Percentiles rank a stretch among this genome's conserved stretches.
These are phyloP conservation scores for Mus spicilegus DNA, from an alignment of 2,113 vertebrate species.

Conservation along the genomic window DNA sequence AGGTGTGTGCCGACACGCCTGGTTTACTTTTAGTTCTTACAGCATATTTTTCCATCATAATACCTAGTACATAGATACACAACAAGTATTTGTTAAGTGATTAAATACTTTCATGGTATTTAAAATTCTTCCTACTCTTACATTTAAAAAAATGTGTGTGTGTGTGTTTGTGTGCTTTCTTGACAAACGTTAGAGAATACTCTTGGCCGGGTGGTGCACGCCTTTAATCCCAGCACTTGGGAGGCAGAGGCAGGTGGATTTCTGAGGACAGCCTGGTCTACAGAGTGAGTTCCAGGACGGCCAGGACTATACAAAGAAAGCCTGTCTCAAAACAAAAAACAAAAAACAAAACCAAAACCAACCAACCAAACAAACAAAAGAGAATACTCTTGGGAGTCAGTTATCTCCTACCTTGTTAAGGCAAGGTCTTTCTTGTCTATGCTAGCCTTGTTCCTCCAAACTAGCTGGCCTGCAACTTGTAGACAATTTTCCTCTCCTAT, in stretches of 20 bases:
- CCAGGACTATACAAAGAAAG: too few relatives aligned
- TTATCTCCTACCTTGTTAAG: not conserved
- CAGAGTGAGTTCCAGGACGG: too few relatives aligned
- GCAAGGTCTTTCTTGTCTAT: not conserved
- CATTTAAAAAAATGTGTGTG: not conserved
- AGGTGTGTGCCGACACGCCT: too few relatives aligned
- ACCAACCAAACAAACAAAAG: too few relatives aligned
- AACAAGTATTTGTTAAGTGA: conserved; percentile 27
- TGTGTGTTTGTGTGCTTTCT: not conserved
- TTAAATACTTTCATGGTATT: not conserved
- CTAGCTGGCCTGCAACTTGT: not conserved
- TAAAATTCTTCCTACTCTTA: not conserved
- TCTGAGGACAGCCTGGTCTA: too few relatives aligned
- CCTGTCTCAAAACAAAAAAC: too few relatives aligned
- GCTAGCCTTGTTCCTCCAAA: too few relatives aligned
- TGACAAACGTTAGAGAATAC: not conserved
- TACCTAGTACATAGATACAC: not conserved
- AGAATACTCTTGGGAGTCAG: not conserved
- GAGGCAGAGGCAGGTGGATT: too few relatives aligned
- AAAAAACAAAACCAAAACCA: too few relatives aligned
- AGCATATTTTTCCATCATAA: not conserved
- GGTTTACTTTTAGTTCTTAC: not conserved
- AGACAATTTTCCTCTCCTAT: not conserved
- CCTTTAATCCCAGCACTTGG: too few relatives aligned
- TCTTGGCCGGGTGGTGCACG: too few relatives aligned